Percentiles rank a stretch among this genome's conserved stretches.
Evolutionary conservation across 1,140 invertebrate genomes (phyloP).

Genomic region (Melipona quadrifasciata): DNA sequence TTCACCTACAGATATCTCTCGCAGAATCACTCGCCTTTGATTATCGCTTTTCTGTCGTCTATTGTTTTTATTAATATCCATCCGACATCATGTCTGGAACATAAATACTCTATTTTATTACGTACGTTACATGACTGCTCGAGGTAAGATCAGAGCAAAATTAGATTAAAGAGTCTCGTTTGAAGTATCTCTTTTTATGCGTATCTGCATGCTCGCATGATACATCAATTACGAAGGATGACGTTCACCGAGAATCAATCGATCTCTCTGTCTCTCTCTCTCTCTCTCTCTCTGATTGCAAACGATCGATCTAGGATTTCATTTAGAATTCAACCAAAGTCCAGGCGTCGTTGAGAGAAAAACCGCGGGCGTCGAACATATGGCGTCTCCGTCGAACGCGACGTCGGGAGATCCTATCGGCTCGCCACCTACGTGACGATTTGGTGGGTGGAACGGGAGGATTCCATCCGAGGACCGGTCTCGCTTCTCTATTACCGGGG

Average conservation of each 20-base stretch:
- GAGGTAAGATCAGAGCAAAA: too few species aligned
- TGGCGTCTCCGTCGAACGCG: slow-evolving; percentile 38
- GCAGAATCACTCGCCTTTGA: too few species aligned
- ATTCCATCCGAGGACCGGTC: slow-evolving; percentile 37
- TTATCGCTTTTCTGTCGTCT: too few species aligned
- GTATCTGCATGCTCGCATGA: too few species aligned
- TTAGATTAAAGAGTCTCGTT: too few species aligned
- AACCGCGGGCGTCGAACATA: slow-evolving; percentile 32
- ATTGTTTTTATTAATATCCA: too few species aligned
- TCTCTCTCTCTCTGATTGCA: background rate
- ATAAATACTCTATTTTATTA: too few species aligned
- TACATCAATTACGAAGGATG: too few species aligned
- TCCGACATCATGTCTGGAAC: too few species aligned
- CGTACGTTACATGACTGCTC: too few species aligned
- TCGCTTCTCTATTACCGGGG: slow-evolving; percentile 44
- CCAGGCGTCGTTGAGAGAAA: background rate
- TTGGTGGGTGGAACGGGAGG: slow-evolving; percentile 43
- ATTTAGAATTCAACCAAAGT: background rate
- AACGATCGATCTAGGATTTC: slow-evolving; percentile 37
- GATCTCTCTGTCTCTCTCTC: background rate
- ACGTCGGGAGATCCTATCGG: slow-evolving; percentile 61
- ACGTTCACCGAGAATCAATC: background rate
- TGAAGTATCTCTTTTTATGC: too few species aligned
- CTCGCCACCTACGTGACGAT: slow-evolving; percentile 60
- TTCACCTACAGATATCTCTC: too few species aligned